Evolutionary conservation across 2,888 invertebrate genomes (phyloP).

Genomic region (Andrena praecox): DNA sequence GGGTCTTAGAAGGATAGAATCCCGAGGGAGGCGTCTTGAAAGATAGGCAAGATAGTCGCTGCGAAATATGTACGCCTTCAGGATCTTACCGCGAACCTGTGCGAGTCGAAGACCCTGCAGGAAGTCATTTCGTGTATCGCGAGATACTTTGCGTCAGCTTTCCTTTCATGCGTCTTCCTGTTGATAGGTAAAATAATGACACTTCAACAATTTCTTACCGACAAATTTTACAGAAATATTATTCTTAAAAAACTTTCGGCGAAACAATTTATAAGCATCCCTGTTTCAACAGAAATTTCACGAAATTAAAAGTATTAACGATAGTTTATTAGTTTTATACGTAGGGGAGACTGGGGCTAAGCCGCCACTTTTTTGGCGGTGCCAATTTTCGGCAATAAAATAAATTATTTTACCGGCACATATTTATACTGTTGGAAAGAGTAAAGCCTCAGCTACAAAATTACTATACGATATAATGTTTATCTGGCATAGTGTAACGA

Average conservation of each 20-base stretch:
- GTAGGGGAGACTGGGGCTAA: too few species aligned
- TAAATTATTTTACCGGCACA: too few species aligned
- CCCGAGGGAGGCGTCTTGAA: conserved; percentile 73
- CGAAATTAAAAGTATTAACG: too few species aligned
- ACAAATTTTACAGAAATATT: background rate
- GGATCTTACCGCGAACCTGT: conserved; percentile 70
- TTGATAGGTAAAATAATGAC: conserved; percentile 15
- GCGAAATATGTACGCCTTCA: conserved; percentile 79
- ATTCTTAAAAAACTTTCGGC: background rate
- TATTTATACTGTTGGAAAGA: too few species aligned
- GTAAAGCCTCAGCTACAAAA: too few species aligned
- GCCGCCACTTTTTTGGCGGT: too few species aligned
- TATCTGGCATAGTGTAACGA: too few species aligned
- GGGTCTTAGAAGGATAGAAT: conserved; percentile 69
- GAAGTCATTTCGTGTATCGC: conserved; percentile 65
- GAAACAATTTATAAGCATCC: background rate
- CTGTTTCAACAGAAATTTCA: background rate
- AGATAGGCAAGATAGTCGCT: conserved; percentile 75
- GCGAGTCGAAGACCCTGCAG: conserved; percentile 67
- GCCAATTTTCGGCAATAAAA: too few species aligned
- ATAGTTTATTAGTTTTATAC: too few species aligned
- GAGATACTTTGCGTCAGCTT: conserved; percentile 52
- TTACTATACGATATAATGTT: too few species aligned
- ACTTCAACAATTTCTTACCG: conserved; percentile 2
- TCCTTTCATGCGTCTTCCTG: conserved; percentile 34